These are phyloP conservation scores for Sebastes paucispinis DNA, from an alignment of 2,797 vertebrate genomes.

Conservation along the genomic window DNA sequence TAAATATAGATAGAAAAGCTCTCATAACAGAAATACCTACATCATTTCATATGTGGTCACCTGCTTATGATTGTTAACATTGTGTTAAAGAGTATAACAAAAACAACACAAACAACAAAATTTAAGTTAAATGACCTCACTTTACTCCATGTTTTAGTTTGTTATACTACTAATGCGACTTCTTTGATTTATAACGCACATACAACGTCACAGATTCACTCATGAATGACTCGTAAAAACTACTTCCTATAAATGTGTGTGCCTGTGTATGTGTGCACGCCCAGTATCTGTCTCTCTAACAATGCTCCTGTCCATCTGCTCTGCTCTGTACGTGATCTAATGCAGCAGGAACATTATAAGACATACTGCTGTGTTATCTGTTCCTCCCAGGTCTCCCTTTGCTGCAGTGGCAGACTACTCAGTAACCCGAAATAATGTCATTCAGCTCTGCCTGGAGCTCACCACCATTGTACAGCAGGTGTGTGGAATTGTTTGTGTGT, in stretches of 20 bases:
- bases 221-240: neutral
- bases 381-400: conserved; percentile 89
- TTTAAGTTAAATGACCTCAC: too few relatives aligned
- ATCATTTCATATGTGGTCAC: too few relatives aligned
- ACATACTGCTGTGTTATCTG: conserved; percentile 56
- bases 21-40: too few relatives aligned
- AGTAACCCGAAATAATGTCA: conserved; percentile 94
- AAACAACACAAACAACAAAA: too few relatives aligned
- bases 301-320: conserved; percentile 38
- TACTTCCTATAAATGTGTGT: neutral
- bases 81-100: too few relatives aligned
- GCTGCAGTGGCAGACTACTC: conserved; percentile 96
- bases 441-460: conserved; percentile 96
- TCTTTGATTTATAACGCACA: too few relatives aligned
- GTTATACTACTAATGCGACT: too few relatives aligned
- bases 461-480: conserved; percentile 96
- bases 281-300: neutral
- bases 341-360: conserved; percentile 44
- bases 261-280: neutral
- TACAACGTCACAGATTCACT: neutral
- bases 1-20: too few relatives aligned
- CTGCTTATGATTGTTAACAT: too few relatives aligned
- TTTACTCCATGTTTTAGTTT: too few relatives aligned
- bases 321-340: conserved; percentile 43
- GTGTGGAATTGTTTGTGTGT: conserved; percentile 55